These are phyloP conservation scores for Clunio marinus DNA, from an alignment of 2,888 invertebrate genomes.

Conservation along the genomic window DNA sequence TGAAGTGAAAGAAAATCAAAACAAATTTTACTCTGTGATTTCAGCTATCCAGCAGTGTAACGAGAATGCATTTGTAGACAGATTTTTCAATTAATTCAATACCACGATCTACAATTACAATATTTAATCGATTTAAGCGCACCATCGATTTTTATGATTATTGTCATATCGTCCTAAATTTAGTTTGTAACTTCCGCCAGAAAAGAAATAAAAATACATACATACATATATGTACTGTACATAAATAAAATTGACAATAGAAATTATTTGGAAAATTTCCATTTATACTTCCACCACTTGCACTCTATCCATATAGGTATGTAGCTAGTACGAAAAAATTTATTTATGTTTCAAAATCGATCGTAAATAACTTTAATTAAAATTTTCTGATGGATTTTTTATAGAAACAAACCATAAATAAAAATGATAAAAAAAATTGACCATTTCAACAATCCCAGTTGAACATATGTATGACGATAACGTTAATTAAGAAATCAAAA, in stretches of 20 bases:
- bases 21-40: too few relatives aligned
- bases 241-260: slow-evolving; percentile 26
- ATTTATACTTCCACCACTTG: not conserved
- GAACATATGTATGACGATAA: not conserved
- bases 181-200: slow-evolving; percentile 17
- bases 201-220: not conserved
- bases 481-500: too few relatives aligned
- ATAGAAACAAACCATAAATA: too few relatives aligned
- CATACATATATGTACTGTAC: not conserved
- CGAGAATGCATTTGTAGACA: not conserved
- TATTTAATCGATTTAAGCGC: not conserved
- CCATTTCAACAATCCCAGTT: not conserved
- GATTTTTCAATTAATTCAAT: not conserved
- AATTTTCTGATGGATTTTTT: slow-evolving; percentile 4
- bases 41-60: not conserved
- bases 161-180: slow-evolving; percentile 3
- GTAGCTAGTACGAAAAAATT: too few relatives aligned
- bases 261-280: slow-evolving; percentile 28
- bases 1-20: too few relatives aligned
- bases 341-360: not conserved
- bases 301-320: not conserved
- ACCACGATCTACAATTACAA: not conserved
- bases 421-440: not conserved
- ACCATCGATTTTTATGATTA: slow-evolving; percentile 34
- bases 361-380: slow-evolving; percentile 14